phyloP scores from a whole-genome alignment of 2,113 vertebrate species.

The Ailuropoda melanoleuca region DNA sequence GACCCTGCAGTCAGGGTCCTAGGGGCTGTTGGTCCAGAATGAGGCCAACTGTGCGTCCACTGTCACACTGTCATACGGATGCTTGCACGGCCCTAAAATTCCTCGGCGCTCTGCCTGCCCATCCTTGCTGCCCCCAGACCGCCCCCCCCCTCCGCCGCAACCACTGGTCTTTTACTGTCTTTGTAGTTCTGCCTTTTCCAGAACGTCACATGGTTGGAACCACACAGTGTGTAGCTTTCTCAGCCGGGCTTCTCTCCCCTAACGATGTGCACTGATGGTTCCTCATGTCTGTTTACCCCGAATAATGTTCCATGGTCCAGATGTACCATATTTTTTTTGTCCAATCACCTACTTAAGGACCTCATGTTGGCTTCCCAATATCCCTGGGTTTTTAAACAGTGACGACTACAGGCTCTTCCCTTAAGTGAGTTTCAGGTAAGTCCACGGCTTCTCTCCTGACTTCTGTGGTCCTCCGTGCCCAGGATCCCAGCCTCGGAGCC shows the following conservation, averaged over 20 bases:
- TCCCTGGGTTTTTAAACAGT: not conserved
- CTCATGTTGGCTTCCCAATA: not conserved
- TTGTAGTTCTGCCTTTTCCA: rapidly evolving
- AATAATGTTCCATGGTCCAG: not conserved
- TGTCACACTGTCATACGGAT: rapidly evolving
- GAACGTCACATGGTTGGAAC: rapidly evolving
- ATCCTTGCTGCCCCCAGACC: rapidly evolving
- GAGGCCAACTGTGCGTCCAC: too few species aligned
- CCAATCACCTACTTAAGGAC: not conserved
- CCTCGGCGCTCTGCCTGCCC: rapidly evolving
- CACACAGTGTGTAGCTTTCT: rapidly evolving
- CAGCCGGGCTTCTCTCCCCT: not conserved
- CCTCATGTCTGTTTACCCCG: not conserved
- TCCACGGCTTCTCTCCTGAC: rapidly evolving
- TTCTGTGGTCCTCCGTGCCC: not conserved
- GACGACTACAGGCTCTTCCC: rapidly evolving
- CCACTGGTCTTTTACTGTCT: not conserved
- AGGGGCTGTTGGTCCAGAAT: rapidly evolving
- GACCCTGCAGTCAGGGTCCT: rapidly evolving
- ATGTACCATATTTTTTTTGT: rapidly evolving
- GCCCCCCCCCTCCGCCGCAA: too few species aligned
- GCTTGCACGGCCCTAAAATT: rapidly evolving
- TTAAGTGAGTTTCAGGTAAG: not conserved
- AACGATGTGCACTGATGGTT: rapidly evolving
- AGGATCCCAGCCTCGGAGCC: rapidly evolving